Base-by-base conservation (phyloP, 2,888 invertebrate genomes). In the Drosophila barbarae region DNA sequence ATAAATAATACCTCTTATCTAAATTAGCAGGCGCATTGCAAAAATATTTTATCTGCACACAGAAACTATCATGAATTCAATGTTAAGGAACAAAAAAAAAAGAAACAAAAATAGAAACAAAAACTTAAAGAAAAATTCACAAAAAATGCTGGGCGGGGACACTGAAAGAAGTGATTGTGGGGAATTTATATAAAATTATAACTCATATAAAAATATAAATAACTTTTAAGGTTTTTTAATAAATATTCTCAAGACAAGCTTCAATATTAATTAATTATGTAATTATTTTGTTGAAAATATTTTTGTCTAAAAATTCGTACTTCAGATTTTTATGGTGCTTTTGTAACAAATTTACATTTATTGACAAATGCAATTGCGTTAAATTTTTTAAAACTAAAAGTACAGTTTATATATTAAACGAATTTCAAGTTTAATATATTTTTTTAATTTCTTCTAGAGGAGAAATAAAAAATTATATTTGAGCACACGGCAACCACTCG, bases 11-110 rank as follows among this genome's bases (percentile, higher is more conserved):
- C 42, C 41, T 28, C 35, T 68, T 59, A 67, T 68, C 68, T 59
- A 54, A 67, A 68, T 58, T 58, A 68, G 35, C 63, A 47, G 68
- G 30, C 64, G 64, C 65, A 64, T 64, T 71, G 57, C 71, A 60
- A 71, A 68, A 73, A 71, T 71, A 71, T 73, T 73, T 73, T 68
- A 73, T 73, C 74, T 64, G 38, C 57, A 21, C 63, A 65, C 73
- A 39, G 30, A 52, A 55, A 63, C 65, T 50, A 64, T 49, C 28
- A 54, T 10, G 36, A 65, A 65, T 56, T 56, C 56, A 49, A 55
- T 66, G 66, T 64, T 66, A 46, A 47, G 55, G 55, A 50, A 50
- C 26, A 13, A 23, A 41, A 41, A 41, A 3, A 21, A 13, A 21
- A 21, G 21, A 21, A 18, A 2, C 2, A 18, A 18, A 18, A 18